phyloP scores from a whole-genome alignment of 2,113 vertebrate species.

The Passer domesticus region DNA sequence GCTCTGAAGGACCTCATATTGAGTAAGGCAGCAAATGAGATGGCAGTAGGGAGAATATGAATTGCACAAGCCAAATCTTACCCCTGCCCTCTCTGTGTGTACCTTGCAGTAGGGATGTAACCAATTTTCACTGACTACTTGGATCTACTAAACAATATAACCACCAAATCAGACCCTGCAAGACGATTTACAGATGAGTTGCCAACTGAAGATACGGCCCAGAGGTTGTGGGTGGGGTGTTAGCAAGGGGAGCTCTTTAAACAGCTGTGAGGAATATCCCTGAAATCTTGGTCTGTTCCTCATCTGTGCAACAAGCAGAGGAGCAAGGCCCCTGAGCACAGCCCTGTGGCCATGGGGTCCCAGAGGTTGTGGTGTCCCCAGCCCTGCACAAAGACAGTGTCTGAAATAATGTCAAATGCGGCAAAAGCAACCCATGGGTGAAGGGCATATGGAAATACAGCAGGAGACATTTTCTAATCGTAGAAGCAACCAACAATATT shows the following conservation, averaged over 20 bases:
- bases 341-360: not conserved
- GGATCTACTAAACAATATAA: not conserved
- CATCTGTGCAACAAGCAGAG: not conserved
- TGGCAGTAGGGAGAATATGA: not conserved
- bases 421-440: not conserved
- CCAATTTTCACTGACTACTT: not conserved
- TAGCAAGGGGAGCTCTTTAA: not conserved
- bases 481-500: not conserved
- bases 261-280: not conserved
- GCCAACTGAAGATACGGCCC: not conserved
- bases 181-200: not conserved
- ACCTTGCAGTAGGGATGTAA: not conserved
- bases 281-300: not conserved
- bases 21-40: not conserved
- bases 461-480: not conserved
- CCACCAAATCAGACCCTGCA: not conserved
- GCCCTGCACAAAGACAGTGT: rapidly evolving
- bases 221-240: not conserved
- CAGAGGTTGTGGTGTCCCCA: not conserved
- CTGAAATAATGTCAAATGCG: not conserved
- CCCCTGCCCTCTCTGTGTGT: rapidly evolving
- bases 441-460: not conserved
- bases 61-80: not conserved
- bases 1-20: not conserved
- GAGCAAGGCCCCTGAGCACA: not conserved